Evolutionary conservation across 2,888 invertebrate species (phyloP).

Genomic region (Graphium colonna): DNA sequence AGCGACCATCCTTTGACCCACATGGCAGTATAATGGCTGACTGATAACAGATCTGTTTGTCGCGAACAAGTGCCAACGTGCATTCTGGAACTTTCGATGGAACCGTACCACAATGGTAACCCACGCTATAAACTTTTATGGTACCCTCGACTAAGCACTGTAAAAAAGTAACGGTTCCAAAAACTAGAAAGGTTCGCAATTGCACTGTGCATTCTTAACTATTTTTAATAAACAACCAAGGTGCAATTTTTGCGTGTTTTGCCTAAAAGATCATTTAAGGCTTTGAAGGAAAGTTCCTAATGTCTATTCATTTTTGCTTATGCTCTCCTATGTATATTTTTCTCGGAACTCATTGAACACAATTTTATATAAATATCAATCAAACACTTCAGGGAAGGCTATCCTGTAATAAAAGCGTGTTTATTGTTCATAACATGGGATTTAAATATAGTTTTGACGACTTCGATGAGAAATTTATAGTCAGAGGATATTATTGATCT

Average conservation of each 20-base stretch:
- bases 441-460: too few relatives aligned
- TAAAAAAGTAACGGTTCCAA: conserved; percentile 47
- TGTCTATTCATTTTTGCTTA: too few relatives aligned
- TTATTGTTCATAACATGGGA: too few relatives aligned
- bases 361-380: too few relatives aligned
- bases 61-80: conserved; percentile 39
- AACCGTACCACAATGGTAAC: conserved; percentile 39
- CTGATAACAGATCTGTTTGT: conserved; percentile 13
- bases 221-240: neutral
- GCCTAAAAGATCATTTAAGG: too few relatives aligned
- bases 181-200: neutral
- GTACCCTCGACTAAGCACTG: conserved; percentile 33
- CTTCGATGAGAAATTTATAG: too few relatives aligned
- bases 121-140: conserved; percentile 52
- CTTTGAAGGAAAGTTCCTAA: too few relatives aligned
- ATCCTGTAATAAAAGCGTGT: too few relatives aligned
- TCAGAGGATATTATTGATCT: too few relatives aligned
- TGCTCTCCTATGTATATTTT: too few relatives aligned
- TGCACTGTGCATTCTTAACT: neutral
- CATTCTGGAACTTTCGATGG: conserved; percentile 10
- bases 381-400: too few relatives aligned
- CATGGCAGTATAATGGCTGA: conserved; percentile 13
- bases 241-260: neutral
- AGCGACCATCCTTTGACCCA: conserved; percentile 27
- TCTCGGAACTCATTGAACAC: too few relatives aligned